phyloP scores from a whole-genome alignment of 2,113 vertebrate species.

The Equus quagga region DNA sequence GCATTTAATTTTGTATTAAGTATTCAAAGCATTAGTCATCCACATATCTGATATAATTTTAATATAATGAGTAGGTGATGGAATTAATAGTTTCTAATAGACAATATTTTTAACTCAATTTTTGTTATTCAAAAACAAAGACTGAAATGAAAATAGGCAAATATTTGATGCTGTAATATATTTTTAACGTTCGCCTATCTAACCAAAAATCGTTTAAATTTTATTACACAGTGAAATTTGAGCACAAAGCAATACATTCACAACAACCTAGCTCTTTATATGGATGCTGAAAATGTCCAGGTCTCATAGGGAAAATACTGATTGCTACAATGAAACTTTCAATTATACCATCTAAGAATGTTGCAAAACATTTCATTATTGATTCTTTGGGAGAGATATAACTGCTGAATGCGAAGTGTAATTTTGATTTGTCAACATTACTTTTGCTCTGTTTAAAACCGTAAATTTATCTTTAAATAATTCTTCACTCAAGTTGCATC shows the following conservation, averaged over 20 bases:
- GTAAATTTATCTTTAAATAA: slow-evolving; percentile 55
- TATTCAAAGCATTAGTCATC: neutral
- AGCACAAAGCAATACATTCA: neutral
- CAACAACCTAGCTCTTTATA: neutral
- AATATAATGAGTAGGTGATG: neutral
- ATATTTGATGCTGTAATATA: neutral
- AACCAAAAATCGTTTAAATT: neutral
- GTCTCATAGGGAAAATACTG: neutral
- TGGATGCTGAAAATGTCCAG: neutral
- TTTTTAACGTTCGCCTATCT: neutral
- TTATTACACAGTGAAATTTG: neutral
- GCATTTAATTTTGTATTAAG: neutral
- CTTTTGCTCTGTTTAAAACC: slow-evolving; percentile 66
- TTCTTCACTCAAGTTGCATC: slow-evolving; percentile 42
- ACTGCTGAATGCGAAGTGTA: slow-evolving; percentile 20
- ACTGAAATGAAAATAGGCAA: neutral
- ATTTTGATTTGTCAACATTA: slow-evolving; percentile 57
- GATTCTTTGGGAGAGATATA: slow-evolving; percentile 16
- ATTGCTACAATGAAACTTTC: slow-evolving; percentile 18
- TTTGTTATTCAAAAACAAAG: neutral
- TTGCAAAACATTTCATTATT: slow-evolving; percentile 48
- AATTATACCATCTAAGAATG: slow-evolving; percentile 11
- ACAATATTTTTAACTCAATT: neutral
- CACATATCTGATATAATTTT: neutral
- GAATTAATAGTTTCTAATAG: neutral